Percentiles rank a stretch among this genome's conserved stretches.
These are phyloP conservation scores for Aselliscus stoliczkanus DNA, from an alignment of 2,797 vertebrate genomes.

Conservation along the genomic window DNA sequence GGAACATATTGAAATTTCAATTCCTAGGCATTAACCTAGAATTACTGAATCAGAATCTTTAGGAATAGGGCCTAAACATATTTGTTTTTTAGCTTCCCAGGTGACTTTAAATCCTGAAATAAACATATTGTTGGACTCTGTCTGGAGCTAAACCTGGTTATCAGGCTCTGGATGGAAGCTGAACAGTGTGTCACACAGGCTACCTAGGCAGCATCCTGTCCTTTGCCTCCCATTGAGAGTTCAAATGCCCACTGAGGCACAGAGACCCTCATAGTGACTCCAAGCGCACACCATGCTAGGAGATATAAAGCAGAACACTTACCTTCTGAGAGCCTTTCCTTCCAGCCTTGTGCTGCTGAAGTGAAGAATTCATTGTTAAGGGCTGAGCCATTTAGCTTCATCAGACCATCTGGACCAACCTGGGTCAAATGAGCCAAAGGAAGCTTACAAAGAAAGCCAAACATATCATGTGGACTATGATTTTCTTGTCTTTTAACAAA, in stretches of 20 bases:
- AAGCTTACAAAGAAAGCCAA: slow-evolving; percentile 41
- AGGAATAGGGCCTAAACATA: background rate
- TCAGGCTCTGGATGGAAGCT: background rate
- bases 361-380: slow-evolving; percentile 99
- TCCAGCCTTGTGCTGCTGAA: slow-evolving; percentile 98
- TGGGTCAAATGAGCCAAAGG: slow-evolving; percentile 75
- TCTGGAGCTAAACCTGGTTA: background rate
- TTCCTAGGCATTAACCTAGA: background rate
- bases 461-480: background rate
- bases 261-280: background rate
- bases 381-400: slow-evolving; percentile 94
- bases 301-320: slow-evolving; percentile 35
- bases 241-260: background rate
- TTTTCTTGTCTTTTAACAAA: background rate
- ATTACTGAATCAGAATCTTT: background rate
- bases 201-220: background rate
- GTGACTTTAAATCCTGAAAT: background rate
- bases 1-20: background rate
- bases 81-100: background rate
- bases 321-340: slow-evolving; percentile 96
- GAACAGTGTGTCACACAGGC: background rate
- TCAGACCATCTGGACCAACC: slow-evolving; percentile 91
- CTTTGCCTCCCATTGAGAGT: background rate
- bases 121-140: background rate
- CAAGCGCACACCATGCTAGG: background rate